phyloP scores from a whole-genome alignment of 2,113 vertebrate species.

The Bubo bubo region DNA sequence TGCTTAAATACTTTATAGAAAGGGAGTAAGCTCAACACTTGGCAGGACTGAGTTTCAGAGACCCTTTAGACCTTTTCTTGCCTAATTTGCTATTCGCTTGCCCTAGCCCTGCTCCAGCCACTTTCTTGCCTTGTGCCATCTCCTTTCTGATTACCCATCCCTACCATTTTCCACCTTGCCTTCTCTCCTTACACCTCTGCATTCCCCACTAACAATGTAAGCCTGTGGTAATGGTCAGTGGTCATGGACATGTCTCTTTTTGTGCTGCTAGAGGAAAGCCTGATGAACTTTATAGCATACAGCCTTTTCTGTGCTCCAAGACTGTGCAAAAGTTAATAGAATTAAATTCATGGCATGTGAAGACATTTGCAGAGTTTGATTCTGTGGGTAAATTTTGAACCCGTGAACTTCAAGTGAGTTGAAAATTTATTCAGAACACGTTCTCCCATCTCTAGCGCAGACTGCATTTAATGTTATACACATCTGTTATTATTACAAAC shows the following conservation, averaged over 20 bases:
- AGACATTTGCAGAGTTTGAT: slow-evolving; percentile 12
- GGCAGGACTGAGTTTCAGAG: background rate
- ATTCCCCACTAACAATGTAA: background rate
- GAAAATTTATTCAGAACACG: slow-evolving; percentile 64
- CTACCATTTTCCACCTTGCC: background rate
- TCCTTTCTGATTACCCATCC: background rate
- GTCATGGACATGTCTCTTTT: slow-evolving; percentile 7
- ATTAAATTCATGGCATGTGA: slow-evolving; percentile 26
- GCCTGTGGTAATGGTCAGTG: background rate
- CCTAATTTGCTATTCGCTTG: background rate
- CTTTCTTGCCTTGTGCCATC: background rate
- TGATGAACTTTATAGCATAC: background rate
- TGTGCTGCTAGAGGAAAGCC: background rate
- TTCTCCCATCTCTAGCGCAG: slow-evolving; percentile 60
- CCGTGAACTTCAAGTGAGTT: slow-evolving; percentile 61
- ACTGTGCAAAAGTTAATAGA: slow-evolving; percentile 9
- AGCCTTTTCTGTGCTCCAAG: background rate
- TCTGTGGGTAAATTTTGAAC: slow-evolving; percentile 69
- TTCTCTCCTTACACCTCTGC: background rate
- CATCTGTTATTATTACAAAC: slow-evolving; percentile 82
- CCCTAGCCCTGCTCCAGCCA: background rate
- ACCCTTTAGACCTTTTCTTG: background rate
- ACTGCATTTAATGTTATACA: slow-evolving; percentile 76
- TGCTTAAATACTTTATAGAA: slow-evolving; percentile 10
- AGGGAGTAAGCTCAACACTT: background rate